These are phyloP conservation scores for Coreius guichenoti DNA, from an alignment of 2,797 vertebrate genomes.

Conservation along the genomic window DNA sequence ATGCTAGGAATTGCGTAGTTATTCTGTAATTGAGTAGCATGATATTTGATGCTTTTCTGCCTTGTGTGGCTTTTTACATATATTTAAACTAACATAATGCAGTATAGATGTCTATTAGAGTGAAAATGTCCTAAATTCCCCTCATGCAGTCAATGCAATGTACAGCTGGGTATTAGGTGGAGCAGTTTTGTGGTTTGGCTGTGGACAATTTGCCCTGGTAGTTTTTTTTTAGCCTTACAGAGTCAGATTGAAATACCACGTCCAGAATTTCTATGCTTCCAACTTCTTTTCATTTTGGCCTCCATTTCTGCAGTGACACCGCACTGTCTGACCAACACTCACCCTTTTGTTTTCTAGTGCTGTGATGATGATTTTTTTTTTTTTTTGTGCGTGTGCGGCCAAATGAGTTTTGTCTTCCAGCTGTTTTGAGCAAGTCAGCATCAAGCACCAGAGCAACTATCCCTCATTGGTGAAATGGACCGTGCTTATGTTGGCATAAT, in stretches of 20 bases:
- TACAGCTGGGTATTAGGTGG: background rate
- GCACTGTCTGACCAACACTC: constrained; percentile 34
- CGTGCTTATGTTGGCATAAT: background rate
- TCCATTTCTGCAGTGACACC: constrained; percentile 2
- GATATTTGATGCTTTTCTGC: background rate
- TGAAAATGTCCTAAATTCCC: background rate
- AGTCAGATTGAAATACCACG: too few species aligned
- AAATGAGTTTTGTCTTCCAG: constrained; percentile 41
- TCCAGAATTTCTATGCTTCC: background rate
- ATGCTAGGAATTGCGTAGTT: background rate
- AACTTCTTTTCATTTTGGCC: background rate
- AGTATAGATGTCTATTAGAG: background rate
- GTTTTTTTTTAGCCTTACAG: background rate
- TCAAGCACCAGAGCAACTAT: constrained; percentile 13
- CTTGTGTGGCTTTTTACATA: background rate
- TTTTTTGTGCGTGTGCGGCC: background rate
- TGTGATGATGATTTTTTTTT: background rate
- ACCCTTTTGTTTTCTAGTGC: constrained; percentile 35
- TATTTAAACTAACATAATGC: background rate
- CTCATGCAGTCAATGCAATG: background rate
- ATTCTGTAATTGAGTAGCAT: background rate
- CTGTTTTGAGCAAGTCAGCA: constrained; percentile 44
- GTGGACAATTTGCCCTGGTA: background rate
- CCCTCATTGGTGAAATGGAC: constrained; percentile 9
- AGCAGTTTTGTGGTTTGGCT: constrained; percentile 24